phyloP scores from a whole-genome alignment of 2,797 vertebrate genomes.

The Microcaecilia unicolor region DNA sequence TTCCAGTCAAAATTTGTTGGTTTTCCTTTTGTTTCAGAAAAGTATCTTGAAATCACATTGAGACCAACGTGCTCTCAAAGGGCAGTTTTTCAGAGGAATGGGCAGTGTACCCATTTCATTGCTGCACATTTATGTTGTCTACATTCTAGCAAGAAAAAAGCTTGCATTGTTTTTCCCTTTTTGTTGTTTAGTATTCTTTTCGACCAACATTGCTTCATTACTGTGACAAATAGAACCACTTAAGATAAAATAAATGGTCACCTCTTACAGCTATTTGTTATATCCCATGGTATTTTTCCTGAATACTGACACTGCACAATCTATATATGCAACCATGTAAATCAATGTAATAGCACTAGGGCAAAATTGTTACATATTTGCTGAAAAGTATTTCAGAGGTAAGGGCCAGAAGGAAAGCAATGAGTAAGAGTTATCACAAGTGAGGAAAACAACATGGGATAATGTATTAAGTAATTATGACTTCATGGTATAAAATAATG shows the following conservation, averaged over 20 bases:
- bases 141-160: background rate
- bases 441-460: slow-evolving; percentile 13
- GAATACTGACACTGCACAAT: slow-evolving; percentile 10
- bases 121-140: no score
- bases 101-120: no score
- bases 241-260: slow-evolving; percentile 8
- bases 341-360: slow-evolving; percentile 15
- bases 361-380: slow-evolving; percentile 3
- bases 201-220: background rate
- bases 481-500: slow-evolving; percentile 14
- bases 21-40: background rate
- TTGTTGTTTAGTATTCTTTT: background rate
- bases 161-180: no score
- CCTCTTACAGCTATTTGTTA: slow-evolving; percentile 9
- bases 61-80: no score
- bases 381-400: slow-evolving; percentile 7
- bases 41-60: no score
- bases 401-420: slow-evolving; percentile 12
- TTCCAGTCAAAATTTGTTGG: background rate
- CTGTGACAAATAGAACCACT: slow-evolving; percentile 15
- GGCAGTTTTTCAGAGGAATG: no score
- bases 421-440: slow-evolving; percentile 5
- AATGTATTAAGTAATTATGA: slow-evolving; percentile 24
- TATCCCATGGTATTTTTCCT: slow-evolving; percentile 16
- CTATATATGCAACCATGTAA: slow-evolving; percentile 9